Evolutionary conservation across 2,888 invertebrate species (phyloP).

Genomic region (Macrophya annulata): DNA sequence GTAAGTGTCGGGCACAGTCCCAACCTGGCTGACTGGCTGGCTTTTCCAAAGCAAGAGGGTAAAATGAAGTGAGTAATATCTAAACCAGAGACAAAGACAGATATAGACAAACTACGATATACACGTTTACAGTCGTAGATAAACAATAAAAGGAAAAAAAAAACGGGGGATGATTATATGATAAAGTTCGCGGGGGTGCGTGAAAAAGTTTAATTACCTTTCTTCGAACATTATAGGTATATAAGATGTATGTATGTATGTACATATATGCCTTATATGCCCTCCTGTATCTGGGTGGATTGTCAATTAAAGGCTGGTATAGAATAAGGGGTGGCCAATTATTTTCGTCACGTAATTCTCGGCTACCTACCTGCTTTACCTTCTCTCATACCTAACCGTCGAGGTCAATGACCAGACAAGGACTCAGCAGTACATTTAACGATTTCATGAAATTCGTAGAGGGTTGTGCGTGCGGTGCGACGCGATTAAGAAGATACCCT

Average conservation of each 20-base stretch:
- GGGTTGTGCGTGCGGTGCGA: neutral
- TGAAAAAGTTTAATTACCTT: constrained; percentile 22
- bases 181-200: constrained; percentile 3
- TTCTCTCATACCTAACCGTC: constrained; percentile 1
- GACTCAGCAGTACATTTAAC: constrained; percentile 15
- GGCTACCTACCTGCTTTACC: neutral
- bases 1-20: constrained; percentile 34
- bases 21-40: neutral
- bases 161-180: neutral
- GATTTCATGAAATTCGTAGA: constrained; percentile 40
- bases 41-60: constrained; percentile 34
- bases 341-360: constrained; percentile 47
- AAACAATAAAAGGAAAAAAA: neutral
- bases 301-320: constrained; percentile 34
- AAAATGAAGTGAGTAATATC: constrained; percentile 36
- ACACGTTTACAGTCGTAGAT: neutral
- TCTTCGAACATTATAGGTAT: neutral
- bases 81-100: constrained; percentile 5
- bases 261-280: neutral
- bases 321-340: constrained; percentile 18
- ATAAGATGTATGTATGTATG: too few relatives aligned
- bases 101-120: neutral
- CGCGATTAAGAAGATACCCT: neutral
- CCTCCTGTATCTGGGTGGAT: neutral
- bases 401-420: constrained; percentile 49